Base-by-base conservation (phyloP, 2,888 invertebrate species). In the Cremastinae sp. region DNA sequence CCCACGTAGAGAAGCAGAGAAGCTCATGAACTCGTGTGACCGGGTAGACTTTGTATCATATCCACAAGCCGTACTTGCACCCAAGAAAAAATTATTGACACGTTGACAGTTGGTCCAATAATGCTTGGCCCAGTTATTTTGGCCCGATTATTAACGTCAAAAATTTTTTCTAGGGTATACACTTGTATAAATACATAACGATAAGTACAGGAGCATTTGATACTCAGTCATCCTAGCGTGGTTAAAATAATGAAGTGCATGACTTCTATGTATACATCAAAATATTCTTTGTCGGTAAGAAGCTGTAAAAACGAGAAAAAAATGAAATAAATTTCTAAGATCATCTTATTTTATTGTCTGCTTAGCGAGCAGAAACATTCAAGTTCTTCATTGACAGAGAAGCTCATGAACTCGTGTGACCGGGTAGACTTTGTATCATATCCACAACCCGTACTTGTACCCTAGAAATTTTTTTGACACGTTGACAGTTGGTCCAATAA, bases 21-120 rank as follows among this genome's bases (percentile, higher is more conserved):
- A 74, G 59, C 64, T 34, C 73, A 69, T 76, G 76, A 76, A 69
- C 76, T 76, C 76, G 58, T 53, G 68, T 73, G 73, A 76, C 73
- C 68, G 73, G 73, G 58, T 68, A 69, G 59, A 58, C 73, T 69
- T 58, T 14, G 59, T 51, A 28, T 41, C 38, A 64, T 64, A 76
- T 76, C 58, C 72, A 56, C 51, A 58, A 68, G 66, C 61, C 72
- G 53, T 62, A 41, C 62, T 58, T 68, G 51, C n/a, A n/a, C n/a
- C n/a, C n/a, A n/a, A n/a, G n/a, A n/a, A n/a, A n/a, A n/a, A n/a
- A n/a, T n/a, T n/a, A n/a, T n/a, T n/a, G n/a, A n/a, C n/a, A n/a
- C n/a, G n/a, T n/a, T n/a, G n/a, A n/a, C n/a, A n/a, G n/a, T n/a
- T n/a, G n/a, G n/a, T n/a, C n/a, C n/a, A n/a, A n/a, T n/a, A n/a